Conservation (phyloP, 2,888 invertebrate species). For the Lymantria dispar region DNA sequence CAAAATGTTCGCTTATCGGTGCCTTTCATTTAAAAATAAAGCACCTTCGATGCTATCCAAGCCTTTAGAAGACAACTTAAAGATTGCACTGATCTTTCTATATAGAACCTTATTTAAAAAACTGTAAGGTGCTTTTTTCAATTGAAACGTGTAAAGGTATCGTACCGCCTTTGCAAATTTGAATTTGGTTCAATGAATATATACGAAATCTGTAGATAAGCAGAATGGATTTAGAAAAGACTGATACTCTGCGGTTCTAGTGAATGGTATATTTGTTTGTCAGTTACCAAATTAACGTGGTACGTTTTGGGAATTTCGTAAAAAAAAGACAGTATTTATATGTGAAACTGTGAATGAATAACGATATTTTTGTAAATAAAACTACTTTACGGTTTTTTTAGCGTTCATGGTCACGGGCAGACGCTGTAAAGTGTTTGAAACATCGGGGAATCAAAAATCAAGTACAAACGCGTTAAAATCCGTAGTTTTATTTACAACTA, state of each 20-base stretch:
- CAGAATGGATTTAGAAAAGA: conserved; percentile 30
- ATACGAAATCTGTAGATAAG: conserved; percentile 38
- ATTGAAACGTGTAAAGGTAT: conserved; percentile 6
- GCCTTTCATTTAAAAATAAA: conserved; percentile 40
- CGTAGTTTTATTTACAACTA: too few relatives aligned
- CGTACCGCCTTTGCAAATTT: conserved; percentile 31
- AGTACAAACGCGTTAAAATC: too few relatives aligned
- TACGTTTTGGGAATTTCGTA: not conserved
- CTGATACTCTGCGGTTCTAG: conserved; percentile 28
- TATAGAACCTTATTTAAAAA: conserved; percentile 12
- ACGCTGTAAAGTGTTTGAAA: too few relatives aligned
- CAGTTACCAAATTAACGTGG: conserved; percentile 1
- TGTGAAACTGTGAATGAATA: not conserved
- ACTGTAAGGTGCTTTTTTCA: conserved; percentile 10
- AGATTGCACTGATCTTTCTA: conserved; percentile 8
- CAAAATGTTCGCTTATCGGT: conserved; percentile 33
- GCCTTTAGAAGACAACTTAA: conserved; percentile 26
- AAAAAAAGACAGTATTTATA: not conserved
- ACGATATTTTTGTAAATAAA: too few relatives aligned
- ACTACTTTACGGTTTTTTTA: too few relatives aligned
- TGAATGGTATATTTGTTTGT: conserved; percentile 21
- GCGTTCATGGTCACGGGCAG: too few relatives aligned
- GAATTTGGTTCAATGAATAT: conserved; percentile 39
- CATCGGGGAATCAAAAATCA: too few relatives aligned
- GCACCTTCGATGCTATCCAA: conserved; percentile 33